Evolutionary conservation across 2,797 vertebrate genomes (phyloP).

Genomic region (Ctenochaetus hawaiiensis): DNA sequence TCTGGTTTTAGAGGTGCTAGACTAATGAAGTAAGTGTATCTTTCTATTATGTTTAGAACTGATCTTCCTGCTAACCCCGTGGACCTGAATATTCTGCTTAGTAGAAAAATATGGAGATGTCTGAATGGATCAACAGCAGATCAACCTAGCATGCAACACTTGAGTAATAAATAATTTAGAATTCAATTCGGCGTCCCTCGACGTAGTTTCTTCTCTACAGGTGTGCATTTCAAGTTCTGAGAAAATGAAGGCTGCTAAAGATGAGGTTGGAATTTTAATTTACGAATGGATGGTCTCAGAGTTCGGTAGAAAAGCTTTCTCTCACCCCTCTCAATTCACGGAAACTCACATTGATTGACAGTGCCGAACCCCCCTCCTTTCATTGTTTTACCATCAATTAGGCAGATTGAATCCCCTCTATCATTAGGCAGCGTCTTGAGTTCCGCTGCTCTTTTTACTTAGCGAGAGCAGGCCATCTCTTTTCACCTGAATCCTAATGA

Average conservation of each 20-base stretch:
- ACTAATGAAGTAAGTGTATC: neutral
- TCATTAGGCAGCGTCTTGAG: conserved; percentile 76
- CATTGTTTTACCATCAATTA: conserved; percentile 79
- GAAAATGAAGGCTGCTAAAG: conserved; percentile 43
- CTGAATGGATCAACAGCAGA: neutral
- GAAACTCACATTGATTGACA: conserved; percentile 65
- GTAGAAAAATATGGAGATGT: neutral
- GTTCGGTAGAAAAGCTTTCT: conserved; percentile 74
- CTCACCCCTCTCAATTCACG: conserved; percentile 39
- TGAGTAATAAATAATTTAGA: conserved; percentile 48
- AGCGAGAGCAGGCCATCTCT: conserved; percentile 70
- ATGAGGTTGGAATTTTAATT: conserved; percentile 68
- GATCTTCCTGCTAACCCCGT: neutral
- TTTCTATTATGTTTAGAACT: neutral
- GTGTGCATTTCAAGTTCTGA: conserved; percentile 61
- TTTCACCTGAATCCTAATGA: conserved; percentile 72
- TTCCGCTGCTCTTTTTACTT: conserved; percentile 75
- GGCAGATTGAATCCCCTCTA: conserved; percentile 74
- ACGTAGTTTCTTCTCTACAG: conserved; percentile 53
- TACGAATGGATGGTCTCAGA: conserved; percentile 62
- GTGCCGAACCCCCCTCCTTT: conserved; percentile 2
- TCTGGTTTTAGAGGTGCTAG: neutral
- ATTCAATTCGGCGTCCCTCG: conserved; percentile 26
- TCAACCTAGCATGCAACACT: conserved; percentile 9
- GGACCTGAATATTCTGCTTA: neutral